Conservation (phyloP, 2,888 invertebrate species). For the Hydraecia micacea region DNA sequence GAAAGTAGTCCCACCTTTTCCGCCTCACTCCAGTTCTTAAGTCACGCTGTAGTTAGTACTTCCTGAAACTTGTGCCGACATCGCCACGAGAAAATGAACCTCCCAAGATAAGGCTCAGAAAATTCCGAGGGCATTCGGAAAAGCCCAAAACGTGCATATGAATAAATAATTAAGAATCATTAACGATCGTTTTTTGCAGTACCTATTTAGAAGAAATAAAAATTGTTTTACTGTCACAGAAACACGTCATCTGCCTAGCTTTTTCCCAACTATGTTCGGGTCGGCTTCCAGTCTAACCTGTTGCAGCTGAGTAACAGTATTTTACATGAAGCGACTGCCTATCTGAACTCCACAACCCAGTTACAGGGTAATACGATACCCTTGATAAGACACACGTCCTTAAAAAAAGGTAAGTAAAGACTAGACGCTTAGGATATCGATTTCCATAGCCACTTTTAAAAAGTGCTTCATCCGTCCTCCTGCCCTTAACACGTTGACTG, state of each 20-base stretch:
- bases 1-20: slow-evolving; percentile 22
- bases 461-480: background rate
- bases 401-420: background rate
- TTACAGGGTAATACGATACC: background rate
- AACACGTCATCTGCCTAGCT: background rate
- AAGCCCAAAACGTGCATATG: background rate
- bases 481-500: too few relatives aligned
- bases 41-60: slow-evolving; percentile 15
- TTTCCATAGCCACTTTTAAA: background rate
- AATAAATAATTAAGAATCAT: background rate
- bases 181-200: background rate
- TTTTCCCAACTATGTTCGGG: background rate
- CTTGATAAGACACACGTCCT: background rate
- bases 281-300: background rate
- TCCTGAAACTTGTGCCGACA: background rate
- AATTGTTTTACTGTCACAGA: background rate
- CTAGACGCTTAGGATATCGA: background rate
- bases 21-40: slow-evolving; percentile 5
- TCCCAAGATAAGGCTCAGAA: background rate
- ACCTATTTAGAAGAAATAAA: background rate
- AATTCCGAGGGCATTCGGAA: too few relatives aligned
- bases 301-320: background rate
- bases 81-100: background rate
- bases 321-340: background rate
- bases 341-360: background rate